Evolutionary conservation across 2,113 vertebrate species (phyloP).

Genomic region (Clarias batrachus): DNA sequence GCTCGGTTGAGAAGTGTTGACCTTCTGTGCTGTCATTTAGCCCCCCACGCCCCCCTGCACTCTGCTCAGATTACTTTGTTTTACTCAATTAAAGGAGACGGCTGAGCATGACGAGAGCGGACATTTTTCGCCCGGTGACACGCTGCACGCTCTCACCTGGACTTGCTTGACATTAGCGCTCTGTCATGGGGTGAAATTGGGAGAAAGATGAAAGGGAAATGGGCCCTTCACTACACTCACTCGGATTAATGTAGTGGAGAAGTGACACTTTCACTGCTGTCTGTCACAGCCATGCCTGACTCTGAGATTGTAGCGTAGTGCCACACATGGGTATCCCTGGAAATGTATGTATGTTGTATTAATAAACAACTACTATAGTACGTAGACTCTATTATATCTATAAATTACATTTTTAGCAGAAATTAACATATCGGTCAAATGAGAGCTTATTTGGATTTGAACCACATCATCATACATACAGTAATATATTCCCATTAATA

Average conservation of each 20-base stretch:
- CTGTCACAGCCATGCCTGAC: conserved; percentile 12
- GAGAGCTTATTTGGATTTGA: background rate
- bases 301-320: background rate
- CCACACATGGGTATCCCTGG: background rate
- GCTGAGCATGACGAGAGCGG: conserved; percentile 70
- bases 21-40: conserved; percentile 80
- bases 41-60: conserved; percentile 70
- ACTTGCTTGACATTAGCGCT: conserved; percentile 66
- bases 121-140: conserved; percentile 64
- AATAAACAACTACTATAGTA: background rate
- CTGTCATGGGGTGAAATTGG: conserved; percentile 65
- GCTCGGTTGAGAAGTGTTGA: conserved; percentile 71
- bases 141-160: conserved; percentile 60
- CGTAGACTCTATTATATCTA: background rate
- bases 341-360: background rate
- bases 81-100: conserved; percentile 77
- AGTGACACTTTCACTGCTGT: conserved; percentile 22
- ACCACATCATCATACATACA: background rate
- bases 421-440: background rate
- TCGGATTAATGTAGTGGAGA: conserved; percentile 60
- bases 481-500: background rate
- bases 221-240: conserved; percentile 51
- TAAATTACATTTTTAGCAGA: background rate
- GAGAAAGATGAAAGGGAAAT: conserved; percentile 36
- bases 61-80: conserved; percentile 80